These are phyloP conservation scores for Eupithecia subumbrata DNA, from an alignment of 2,888 invertebrate genomes.

Conservation along the genomic window DNA sequence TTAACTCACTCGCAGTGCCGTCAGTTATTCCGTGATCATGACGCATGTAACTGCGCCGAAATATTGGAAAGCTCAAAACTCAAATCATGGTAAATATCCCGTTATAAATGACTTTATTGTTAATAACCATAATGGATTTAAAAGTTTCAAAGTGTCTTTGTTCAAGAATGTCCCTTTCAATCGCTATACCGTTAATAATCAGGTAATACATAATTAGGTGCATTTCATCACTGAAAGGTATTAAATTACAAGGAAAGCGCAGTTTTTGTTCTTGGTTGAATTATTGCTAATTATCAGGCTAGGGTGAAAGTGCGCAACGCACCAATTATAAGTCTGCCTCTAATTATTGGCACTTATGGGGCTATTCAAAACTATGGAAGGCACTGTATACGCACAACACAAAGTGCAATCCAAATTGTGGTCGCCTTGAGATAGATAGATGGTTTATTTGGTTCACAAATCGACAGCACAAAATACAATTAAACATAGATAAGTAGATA, in stretches of 20 bases:
- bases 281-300: conserved; percentile 34
- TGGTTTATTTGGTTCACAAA: too few species aligned
- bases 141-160: neutral
- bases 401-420: neutral
- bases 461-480: too few species aligned
- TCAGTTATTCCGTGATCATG: too few species aligned
- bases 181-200: neutral
- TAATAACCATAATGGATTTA: too few species aligned
- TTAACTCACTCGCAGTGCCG: too few species aligned
- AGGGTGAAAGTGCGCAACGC: conserved; percentile 35
- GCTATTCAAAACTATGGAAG: neutral
- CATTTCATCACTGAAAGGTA: conserved; percentile 2
- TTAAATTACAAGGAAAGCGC: conserved; percentile 34
- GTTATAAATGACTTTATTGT: too few species aligned
- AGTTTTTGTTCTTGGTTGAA: conserved; percentile 24
- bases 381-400: neutral
- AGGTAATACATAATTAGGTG: neutral
- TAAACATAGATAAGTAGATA: too few species aligned
- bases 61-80: too few species aligned
- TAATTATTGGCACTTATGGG: conserved; percentile 26
- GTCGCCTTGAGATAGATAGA: too few species aligned
- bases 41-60: too few species aligned
- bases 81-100: too few species aligned
- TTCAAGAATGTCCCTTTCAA: neutral
- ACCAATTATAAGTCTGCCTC: conserved; percentile 20